A percentile compares a stretch with the other conserved stretches of the same genome.
Evolutionary conservation across 2,888 invertebrate species (phyloP).

Genomic region (Pocota personata): DNA sequence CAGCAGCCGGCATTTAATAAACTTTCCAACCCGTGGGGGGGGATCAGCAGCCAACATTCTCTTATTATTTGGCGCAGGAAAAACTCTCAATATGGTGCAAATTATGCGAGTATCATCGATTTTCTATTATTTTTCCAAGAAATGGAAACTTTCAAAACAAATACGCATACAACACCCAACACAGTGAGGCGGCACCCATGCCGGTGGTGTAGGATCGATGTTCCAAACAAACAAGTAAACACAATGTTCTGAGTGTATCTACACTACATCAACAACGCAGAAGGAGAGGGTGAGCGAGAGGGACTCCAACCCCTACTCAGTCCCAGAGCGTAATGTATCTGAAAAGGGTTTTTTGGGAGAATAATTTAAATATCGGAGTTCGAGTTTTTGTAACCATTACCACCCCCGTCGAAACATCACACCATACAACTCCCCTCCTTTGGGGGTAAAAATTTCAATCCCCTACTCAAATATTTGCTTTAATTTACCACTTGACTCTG

Average conservation of each 20-base stretch:
- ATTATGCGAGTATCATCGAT: slow-evolving; percentile 55
- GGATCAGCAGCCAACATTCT: background rate
- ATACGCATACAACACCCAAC: background rate
- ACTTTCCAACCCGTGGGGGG: background rate
- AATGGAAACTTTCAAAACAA: slow-evolving; percentile 30
- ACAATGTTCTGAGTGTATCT: slow-evolving; percentile 24
- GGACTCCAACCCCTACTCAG: background rate
- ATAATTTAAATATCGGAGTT: slow-evolving; percentile 52
- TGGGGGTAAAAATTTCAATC: slow-evolving; percentile 12
- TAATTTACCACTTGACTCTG: slow-evolving; percentile 60
- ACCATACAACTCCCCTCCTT: background rate
- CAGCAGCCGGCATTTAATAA: slow-evolving; percentile 35
- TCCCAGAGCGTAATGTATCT: background rate
- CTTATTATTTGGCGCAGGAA: background rate
- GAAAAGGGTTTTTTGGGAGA: slow-evolving; percentile 7
- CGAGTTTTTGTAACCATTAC: slow-evolving; percentile 12
- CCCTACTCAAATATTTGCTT: slow-evolving; percentile 55
- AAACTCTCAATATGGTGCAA: slow-evolving; percentile 39
- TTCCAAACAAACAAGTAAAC: slow-evolving; percentile 45
- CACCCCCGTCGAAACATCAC: too few relatives aligned
- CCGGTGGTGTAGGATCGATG: slow-evolving; percentile 31
- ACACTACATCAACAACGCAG: slow-evolving; percentile 21
- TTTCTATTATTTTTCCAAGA: slow-evolving; percentile 43
- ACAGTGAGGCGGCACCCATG: background rate
- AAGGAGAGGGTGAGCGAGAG: background rate